Evolutionary conservation across 2,797 vertebrate species (phyloP), one percentile per base, ranked within the genome.

Genomic region (Phoxinus dragarum): DNA sequence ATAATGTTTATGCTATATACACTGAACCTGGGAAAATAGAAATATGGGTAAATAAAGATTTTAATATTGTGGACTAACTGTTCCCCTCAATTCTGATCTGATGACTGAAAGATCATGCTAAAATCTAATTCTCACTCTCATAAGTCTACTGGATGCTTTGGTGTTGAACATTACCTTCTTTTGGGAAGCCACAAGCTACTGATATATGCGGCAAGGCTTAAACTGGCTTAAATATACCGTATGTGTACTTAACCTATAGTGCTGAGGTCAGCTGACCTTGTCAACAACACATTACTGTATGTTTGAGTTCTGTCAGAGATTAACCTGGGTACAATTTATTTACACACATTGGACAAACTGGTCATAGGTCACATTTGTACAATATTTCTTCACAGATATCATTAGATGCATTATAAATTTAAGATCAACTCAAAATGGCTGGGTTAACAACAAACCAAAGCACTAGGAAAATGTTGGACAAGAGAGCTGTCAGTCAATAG

Each of bases 211-310:
- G 23, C 64, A 69, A 19, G 23, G 8, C 36, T 49, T 56, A 54
- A 16, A 56, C 8, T 19, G 19, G n/a, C n/a, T n/a, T n/a, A n/a
- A n/a, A n/a, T n/a, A n/a, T n/a, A n/a, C n/a, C n/a, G n/a, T n/a
- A n/a, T n/a, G 36, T 79, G 34, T 61, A n/a, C 38, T 77, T 59
- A 84, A 84, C 36, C 74, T 31, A 76, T 31, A 76, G 8, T 21
- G 19, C 49, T 71, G 49, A 59, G 75, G 27, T 84, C 66, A 47
- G 27, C 44, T 19, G 67, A 79, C 52, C 66, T 79, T 72, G 31
- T 84, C 67, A 84, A 71, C 38, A 84, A 34, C 23, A 34, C 27
- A 47, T 71, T 23, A 71, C 44, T 3, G 12, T 47, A 47, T 14
- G 44, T 47, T 14, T 47, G 44, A 47, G 44, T 47, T 47, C 12